Conservation (phyloP, 2,888 invertebrate species). For the Augochlorella aurata region DNA sequence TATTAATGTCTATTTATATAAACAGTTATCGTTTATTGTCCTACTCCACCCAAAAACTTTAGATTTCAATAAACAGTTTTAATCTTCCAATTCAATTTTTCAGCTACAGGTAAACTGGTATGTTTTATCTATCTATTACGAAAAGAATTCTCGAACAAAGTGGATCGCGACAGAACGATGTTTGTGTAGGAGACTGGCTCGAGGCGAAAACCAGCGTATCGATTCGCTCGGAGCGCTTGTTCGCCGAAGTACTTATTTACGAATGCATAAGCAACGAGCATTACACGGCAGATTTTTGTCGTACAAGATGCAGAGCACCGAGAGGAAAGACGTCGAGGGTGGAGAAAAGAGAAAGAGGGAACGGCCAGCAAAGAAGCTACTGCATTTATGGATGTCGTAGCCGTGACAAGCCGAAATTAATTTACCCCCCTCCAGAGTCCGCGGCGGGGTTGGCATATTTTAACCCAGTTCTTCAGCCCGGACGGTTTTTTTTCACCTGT, state of each 20-base stretch:
- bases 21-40: too few species aligned
- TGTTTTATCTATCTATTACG: neutral
- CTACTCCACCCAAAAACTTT: too few species aligned
- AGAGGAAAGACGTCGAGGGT: neutral
- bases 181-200: too few species aligned
- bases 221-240: slow-evolving; percentile 33
- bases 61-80: too few species aligned
- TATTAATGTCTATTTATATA: too few species aligned
- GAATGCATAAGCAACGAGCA: slow-evolving; percentile 60
- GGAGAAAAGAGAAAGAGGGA: slow-evolving; percentile 29
- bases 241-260: slow-evolving; percentile 47
- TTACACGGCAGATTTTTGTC: slow-evolving; percentile 55
- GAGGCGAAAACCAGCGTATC: slow-evolving; percentile 18
- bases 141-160: neutral
- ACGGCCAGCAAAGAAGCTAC: slow-evolving; percentile 68
- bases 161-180: neutral
- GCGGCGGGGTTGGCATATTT: slow-evolving; percentile 75
- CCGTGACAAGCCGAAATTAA: slow-evolving; percentile 78
- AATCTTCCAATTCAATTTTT: neutral
- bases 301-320: slow-evolving; percentile 39
- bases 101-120: neutral
- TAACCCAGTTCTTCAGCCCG: slow-evolving; percentile 77
- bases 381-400: slow-evolving; percentile 78
- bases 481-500: slow-evolving; percentile 45
- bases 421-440: slow-evolving; percentile 66